Conservation (phyloP, 2,113 vertebrate genomes). For the Clinocottus analis region DNA sequence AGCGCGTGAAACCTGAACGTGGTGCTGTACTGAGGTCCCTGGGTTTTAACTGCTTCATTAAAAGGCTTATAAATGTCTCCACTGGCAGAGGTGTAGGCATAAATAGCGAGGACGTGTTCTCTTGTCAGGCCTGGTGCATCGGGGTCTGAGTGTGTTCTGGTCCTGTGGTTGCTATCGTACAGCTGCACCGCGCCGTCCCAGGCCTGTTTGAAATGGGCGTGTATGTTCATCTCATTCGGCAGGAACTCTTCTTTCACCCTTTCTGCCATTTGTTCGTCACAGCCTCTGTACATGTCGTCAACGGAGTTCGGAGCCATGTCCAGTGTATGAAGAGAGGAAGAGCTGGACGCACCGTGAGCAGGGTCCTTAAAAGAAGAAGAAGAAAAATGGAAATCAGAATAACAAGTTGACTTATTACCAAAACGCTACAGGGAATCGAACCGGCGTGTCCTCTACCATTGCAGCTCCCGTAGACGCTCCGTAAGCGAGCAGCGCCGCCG, state of each 20-base stretch:
- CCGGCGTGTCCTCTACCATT: background rate
- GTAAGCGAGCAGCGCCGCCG: background rate
- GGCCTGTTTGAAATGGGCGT: accelerated
- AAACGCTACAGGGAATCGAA: background rate
- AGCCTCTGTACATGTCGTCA: background rate
- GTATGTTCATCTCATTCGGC: background rate
- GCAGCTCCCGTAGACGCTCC: background rate
- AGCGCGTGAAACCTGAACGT: background rate
- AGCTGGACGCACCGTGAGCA: background rate
- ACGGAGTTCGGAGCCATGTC: constrained; percentile 2
- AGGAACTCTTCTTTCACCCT: accelerated
- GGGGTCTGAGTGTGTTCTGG: too few species aligned
- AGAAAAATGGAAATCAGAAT: background rate
- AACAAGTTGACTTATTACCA: background rate
- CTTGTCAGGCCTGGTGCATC: background rate
- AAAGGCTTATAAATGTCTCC: background rate
- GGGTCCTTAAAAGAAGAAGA: background rate
- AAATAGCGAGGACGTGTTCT: background rate
- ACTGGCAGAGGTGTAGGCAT: background rate
- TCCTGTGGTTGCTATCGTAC: too few species aligned
- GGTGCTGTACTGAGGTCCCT: background rate
- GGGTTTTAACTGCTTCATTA: background rate
- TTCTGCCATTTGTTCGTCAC: accelerated
- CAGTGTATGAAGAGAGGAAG: background rate
- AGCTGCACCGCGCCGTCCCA: background rate